Base-by-base conservation (phyloP, 2,113 vertebrate species). In the Proterorhinus semilunaris region DNA sequence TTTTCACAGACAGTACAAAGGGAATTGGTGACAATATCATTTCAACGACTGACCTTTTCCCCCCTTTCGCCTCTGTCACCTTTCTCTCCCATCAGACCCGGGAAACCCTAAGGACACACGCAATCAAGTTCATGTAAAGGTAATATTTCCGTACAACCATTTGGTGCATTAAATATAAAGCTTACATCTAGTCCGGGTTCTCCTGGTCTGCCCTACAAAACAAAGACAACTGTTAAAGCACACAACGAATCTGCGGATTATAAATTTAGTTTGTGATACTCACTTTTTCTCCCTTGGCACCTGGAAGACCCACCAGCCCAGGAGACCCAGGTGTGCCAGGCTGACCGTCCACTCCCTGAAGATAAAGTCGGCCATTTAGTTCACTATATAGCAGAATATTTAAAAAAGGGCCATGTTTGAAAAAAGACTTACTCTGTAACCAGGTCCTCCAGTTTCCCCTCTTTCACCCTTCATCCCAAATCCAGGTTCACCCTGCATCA, bases 221-320 rank as follows among this genome's bases (percentile, higher is more conserved):
- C 16, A 86, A 6, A 79, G 52, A 53, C 9, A 81, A 57, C 75
- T n/a, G 52, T 53, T 13, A 46, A 13, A 58, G 15, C 65, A 27
- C 71, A 6, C 42, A 42, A 57, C 17, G 13, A 69, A 43, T 44
- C 10, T 10, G 7, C 3, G 15, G 17, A 47, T 63, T 21, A 15
- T 47, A 21, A 15, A 51, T 15, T 1, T 44, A 9, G 8, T 44
- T 59, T 61, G 7, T 61, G 27, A 36, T 42, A 11, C 78, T 83
- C 91, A 98, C 97, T 91, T 96, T 99, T 58, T 99, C 97, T 86
- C 97, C 97, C 87, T 99, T 99, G 62, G 94, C 92, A 59, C 97
- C 97, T 8, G 97, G 96, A 57, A 98, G 91, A 17, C 97, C 97
- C 27, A 96, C 95, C 67, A 98, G 93, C 62, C 97, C 97, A 6